Base-by-base conservation (phyloP, 1,140 invertebrate genomes). In the Nilaparvata lugens region DNA sequence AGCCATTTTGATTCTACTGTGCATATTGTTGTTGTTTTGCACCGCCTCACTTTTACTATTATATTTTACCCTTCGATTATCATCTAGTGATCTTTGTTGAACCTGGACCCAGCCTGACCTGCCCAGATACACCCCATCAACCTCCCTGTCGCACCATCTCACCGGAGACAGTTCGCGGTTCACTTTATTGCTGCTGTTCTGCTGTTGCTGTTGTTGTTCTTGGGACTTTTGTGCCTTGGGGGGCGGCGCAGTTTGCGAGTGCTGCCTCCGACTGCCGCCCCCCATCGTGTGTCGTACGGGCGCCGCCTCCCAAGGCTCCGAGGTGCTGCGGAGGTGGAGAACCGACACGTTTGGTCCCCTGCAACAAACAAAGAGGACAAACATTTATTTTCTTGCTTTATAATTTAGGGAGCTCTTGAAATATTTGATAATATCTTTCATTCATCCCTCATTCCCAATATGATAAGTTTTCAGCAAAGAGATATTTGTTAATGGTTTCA, bases 91-190 rank as follows among this genome's bases (percentile, higher is more conserved):
- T 23, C 77, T 68, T 56, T 81, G 80, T 57, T 81, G 79, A 0
- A 82, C 80, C 61, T 82, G 79, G 4, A 81, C 79, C 79, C 79
- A 80, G 3, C 79, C 80, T 0, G 79, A 81, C 56, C 78, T 70
- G 1, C 77, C 78, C 4, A 82, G 63, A 62, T 79, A 82, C 4
- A 81, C 79, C 2, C 79, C 79, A 63, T 81, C 79, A 0, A 82
- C 80, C 65, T 82, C 80, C 2, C 75, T 69, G 61, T 82, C 80
- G 67, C 78, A 80, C 81, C 81, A 82, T 60, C 79, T 72, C 2
- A 82, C 79, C 5, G 81, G 81, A 0, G 81, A 82, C 23, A 82
- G 67, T 64, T 82, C 81, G 7, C 80, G 69, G 61, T 75, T 76
- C 61, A 73, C 75, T 35, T 60, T 56, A 11, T 60, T 57, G 7